Percentiles rank a stretch among this genome's conserved stretches.
phyloP scores from a whole-genome alignment of 1,140 invertebrate species.

The Liolophura sinensis region DNA sequence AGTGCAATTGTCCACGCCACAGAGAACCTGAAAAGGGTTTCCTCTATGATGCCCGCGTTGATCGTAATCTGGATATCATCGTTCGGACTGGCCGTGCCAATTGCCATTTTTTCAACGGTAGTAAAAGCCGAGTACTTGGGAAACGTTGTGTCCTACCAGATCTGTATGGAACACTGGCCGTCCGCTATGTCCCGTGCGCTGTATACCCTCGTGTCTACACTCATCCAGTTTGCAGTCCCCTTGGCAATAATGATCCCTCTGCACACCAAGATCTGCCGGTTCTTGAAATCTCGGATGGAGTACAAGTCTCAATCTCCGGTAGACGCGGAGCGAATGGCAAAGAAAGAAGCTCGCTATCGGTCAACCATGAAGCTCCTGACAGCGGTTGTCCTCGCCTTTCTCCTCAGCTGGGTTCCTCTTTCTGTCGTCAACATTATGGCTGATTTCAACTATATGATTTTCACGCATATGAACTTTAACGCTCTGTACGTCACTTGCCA shows the following conservation, averaged over 20 bases:
- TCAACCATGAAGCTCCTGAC: slow-evolving; percentile 62
- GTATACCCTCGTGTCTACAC: slow-evolving; percentile 43
- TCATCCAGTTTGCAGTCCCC: slow-evolving; percentile 46
- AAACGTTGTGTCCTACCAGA: slow-evolving; percentile 20
- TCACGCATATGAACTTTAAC: slow-evolving; percentile 52
- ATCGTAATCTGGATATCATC: too few relatives aligned
- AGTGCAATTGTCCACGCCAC: slow-evolving; percentile 24
- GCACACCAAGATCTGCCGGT: slow-evolving; percentile 46
- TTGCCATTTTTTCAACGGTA: slow-evolving; percentile 30
- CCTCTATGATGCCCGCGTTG: too few relatives aligned
- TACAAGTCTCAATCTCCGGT: slow-evolving; percentile 7
- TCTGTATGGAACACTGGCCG: slow-evolving; percentile 43
- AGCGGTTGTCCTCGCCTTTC: slow-evolving; percentile 59
- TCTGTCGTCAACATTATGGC: slow-evolving; percentile 63
- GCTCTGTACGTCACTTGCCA: slow-evolving; percentile 64
- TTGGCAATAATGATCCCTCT: slow-evolving; percentile 47
- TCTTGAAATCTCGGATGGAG: slow-evolving; percentile 52
- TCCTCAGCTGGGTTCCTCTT: slow-evolving; percentile 62
- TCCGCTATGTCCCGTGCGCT: slow-evolving; percentile 19
- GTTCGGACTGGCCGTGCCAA: neutral
- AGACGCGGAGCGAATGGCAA: slow-evolving; percentile 7
- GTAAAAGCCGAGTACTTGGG: slow-evolving; percentile 37
- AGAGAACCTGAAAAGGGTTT: neutral
- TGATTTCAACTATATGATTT: slow-evolving; percentile 37
- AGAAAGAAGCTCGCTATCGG: slow-evolving; percentile 60